These are phyloP conservation scores for Sardinella longiceps DNA, from an alignment of 2,797 vertebrate genomes.

Conservation along the genomic window DNA sequence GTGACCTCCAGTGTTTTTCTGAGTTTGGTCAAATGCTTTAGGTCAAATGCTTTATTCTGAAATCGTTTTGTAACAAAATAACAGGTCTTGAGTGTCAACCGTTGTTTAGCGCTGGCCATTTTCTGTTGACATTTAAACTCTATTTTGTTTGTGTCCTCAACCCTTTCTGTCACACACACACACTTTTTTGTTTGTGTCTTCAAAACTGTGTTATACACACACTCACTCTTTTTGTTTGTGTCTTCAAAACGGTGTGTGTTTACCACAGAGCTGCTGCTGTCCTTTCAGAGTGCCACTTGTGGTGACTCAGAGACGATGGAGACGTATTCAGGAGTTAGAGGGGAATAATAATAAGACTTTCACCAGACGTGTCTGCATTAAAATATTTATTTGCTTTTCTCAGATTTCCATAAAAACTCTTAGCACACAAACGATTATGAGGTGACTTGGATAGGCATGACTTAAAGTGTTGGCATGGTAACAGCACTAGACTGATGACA, in stretches of 20 bases:
- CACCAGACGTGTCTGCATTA: constrained; percentile 43
- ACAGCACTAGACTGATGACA: constrained; percentile 7
- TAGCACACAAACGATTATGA: constrained; percentile 42
- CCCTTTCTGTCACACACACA: too few relatives aligned
- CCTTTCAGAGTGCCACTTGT: too few relatives aligned
- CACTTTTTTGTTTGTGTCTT: too few relatives aligned
- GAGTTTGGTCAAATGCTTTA: neutral
- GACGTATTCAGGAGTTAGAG: neutral
- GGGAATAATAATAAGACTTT: neutral
- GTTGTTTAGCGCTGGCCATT: neutral
- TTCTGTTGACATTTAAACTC: neutral
- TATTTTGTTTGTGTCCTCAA: neutral
- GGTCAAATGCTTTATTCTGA: neutral
- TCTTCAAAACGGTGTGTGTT: too few relatives aligned
- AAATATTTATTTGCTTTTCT: constrained; percentile 57
- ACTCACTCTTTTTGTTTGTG: too few relatives aligned
- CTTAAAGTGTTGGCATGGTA: neutral
- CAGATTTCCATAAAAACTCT: constrained; percentile 41
- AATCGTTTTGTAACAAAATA: neutral
- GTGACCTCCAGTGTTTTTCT: neutral
- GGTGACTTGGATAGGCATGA: constrained; percentile 28
- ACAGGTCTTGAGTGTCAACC: neutral
- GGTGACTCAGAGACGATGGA: neutral
- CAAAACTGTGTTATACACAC: too few relatives aligned
- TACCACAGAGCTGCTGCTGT: too few relatives aligned